Evolutionary conservation across 2,113 vertebrate species (phyloP), one percentile per base, ranked within the genome.

Genomic region (Anas platyrhynchos): DNA sequence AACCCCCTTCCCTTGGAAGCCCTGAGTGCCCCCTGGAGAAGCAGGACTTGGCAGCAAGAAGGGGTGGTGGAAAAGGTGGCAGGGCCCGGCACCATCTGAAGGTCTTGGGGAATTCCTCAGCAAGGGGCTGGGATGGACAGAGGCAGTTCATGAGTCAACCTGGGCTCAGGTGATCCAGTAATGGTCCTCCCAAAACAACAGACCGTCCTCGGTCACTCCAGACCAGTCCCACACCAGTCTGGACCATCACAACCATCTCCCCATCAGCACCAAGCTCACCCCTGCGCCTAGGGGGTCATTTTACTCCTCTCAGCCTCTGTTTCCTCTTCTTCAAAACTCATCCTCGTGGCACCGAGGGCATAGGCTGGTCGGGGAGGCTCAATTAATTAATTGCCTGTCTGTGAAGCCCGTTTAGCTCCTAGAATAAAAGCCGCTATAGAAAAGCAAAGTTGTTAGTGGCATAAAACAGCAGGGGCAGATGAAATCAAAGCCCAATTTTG

Each of bases 361-460:
- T 58, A 68, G 94, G 93, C 88, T 86, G 94, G 83, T 21, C 68
- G 73, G 83, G 90, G 88, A 96, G 83, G 76, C 83, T 90, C 88
- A n/a, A 58, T 95, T 94, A 96, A 97, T 94, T 95, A 96, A 96
- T 93, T 88, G 90, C 68, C 88, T 94, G 94, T 96, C 94, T 96
- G 95, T 86, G 94, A 95, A 95, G 94, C 76, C 94, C 43, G 1
- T 96, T 96, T 93, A 94, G 85, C 86, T 95, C 63, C 81, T 75
- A 89, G 93, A 93, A 95, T 95, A 95, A 96, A 96, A 95, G 93
- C 88, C 3, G 8, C 83, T 84, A 50, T 74, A 78, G 82, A 93
- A 95, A 92, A 62, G 73, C 63, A 56, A 88, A 94, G 91, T 71
- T 89, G 75, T 88, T 91, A 92, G 85, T 89, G 74, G 78, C 9